Conservation (phyloP, 2,888 invertebrate species). For the Cosmorhoe ocellata region DNA sequence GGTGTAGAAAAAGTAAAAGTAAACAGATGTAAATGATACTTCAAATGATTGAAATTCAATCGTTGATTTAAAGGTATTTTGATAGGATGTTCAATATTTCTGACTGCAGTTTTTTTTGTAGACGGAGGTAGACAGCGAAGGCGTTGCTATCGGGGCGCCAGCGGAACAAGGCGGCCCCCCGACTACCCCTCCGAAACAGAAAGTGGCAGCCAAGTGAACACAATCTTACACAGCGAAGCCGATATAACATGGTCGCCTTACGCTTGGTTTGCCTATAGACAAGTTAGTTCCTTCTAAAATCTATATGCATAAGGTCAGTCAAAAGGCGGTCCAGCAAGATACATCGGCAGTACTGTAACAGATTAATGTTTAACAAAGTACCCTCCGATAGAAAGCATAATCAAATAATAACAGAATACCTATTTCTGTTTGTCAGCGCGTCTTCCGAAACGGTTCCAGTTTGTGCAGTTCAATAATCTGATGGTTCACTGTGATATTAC, state of each 20-base stretch:
- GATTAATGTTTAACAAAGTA: conserved; percentile 16
- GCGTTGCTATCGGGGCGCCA: conserved; percentile 74
- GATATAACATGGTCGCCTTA: neutral
- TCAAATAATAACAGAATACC: neutral
- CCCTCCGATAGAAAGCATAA: conserved; percentile 17
- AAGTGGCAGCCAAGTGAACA: conserved; percentile 68
- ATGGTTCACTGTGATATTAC: conserved; percentile 19
- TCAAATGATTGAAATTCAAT: no score
- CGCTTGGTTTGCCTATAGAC: no score
- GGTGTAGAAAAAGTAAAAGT: no score
- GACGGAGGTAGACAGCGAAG: conserved; percentile 79
- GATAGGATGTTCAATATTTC: neutral
- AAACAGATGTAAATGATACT: no score
- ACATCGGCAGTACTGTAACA: conserved; percentile 5
- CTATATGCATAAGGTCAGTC: neutral
- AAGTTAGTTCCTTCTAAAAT: conserved; percentile 4
- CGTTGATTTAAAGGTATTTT: no score
- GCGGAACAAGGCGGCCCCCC: conserved; percentile 78
- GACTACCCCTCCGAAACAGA: conserved; percentile 76
- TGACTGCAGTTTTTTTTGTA: conserved; percentile 35
- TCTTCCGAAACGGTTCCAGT: neutral
- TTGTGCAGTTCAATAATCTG: conserved; percentile 1
- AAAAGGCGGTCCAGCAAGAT: neutral
- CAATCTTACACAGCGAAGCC: conserved; percentile 1
- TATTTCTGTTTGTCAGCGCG: neutral